A percentile compares a stretch with the other conserved stretches of the same genome.
phyloP scores from a whole-genome alignment of 2,797 vertebrate genomes.

The Pseudopleuronectes americanus region DNA sequence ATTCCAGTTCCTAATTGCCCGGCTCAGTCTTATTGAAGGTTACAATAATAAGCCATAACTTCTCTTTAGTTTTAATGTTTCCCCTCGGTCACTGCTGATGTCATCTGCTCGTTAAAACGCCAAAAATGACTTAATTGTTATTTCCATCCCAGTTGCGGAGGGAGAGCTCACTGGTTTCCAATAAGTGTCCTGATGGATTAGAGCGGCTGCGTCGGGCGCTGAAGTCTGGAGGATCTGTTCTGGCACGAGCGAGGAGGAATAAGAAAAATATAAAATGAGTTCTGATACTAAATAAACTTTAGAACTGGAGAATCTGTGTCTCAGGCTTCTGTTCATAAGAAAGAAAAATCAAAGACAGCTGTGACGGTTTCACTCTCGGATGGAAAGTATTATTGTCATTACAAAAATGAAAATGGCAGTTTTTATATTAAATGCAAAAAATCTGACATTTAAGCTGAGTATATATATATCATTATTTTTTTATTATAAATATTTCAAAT shows the following conservation, averaged over 20 bases:
- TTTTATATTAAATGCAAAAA: not conserved
- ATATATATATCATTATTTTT: too few species aligned
- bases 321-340: not conserved
- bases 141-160: constrained; percentile 64
- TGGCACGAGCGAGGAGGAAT: not conserved
- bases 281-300: not conserved
- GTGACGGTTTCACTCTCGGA: not conserved
- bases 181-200: constrained; percentile 57
- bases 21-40: constrained; percentile 70
- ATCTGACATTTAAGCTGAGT: not conserved
- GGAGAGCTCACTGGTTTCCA: constrained; percentile 53
- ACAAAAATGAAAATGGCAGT: not conserved
- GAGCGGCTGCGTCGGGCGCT: constrained; percentile 43
- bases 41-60: constrained; percentile 77
- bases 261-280: not conserved
- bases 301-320: too few species aligned
- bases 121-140: constrained; percentile 77
- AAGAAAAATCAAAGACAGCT: not conserved
- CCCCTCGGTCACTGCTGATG: constrained; percentile 80
- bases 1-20: constrained; percentile 78
- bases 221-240: not conserved
- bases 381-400: not conserved
- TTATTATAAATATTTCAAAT: too few species aligned
- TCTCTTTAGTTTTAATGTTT: constrained; percentile 70
- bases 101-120: constrained; percentile 71